Evolutionary conservation across 2,888 invertebrate species (phyloP).

Genomic region (Ichneumon xanthorius): DNA sequence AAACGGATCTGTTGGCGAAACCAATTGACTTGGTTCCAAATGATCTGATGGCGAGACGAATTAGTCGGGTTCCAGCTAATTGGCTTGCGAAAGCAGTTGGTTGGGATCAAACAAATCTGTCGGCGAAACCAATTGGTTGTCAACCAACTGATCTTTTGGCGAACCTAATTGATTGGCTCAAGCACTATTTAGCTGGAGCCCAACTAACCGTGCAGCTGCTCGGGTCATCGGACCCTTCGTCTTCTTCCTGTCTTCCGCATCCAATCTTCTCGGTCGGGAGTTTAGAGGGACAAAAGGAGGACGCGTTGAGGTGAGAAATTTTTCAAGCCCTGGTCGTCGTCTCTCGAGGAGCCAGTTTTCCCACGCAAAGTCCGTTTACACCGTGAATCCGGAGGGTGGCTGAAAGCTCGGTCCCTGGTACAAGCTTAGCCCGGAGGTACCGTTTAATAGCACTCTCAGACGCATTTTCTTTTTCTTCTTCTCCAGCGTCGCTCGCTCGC

Average conservation of each 20-base stretch:
- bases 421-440: slow-evolving; percentile 48
- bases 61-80: too few relatives aligned
- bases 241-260: background rate
- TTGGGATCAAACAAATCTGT: too few relatives aligned
- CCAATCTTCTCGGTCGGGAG: background rate
- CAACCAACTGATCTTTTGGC: too few relatives aligned
- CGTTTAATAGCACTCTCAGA: slow-evolving; percentile 52
- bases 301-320: slow-evolving; percentile 59
- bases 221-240: too few relatives aligned
- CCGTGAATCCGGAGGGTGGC: slow-evolving; percentile 29
- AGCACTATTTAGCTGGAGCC: too few relatives aligned
- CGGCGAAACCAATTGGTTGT: too few relatives aligned
- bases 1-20: too few relatives aligned
- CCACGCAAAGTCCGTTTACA: slow-evolving; percentile 35
- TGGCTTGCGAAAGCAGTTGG: too few relatives aligned
- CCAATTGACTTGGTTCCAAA: too few relatives aligned
- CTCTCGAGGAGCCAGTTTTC: slow-evolving; percentile 51
- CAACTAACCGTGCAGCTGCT: too few relatives aligned
- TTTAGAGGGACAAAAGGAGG: slow-evolving; percentile 17
- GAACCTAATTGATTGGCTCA: too few relatives aligned
- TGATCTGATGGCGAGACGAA: too few relatives aligned
- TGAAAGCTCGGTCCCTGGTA: slow-evolving; percentile 46
- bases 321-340: slow-evolving; percentile 46
- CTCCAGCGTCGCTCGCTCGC: slow-evolving; percentile 15
- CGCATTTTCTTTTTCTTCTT: slow-evolving; percentile 29